Evolutionary conservation across 1,140 invertebrate species (phyloP), one percentile per base, ranked within the genome.

Genomic region (Drosophila teissieri): DNA sequence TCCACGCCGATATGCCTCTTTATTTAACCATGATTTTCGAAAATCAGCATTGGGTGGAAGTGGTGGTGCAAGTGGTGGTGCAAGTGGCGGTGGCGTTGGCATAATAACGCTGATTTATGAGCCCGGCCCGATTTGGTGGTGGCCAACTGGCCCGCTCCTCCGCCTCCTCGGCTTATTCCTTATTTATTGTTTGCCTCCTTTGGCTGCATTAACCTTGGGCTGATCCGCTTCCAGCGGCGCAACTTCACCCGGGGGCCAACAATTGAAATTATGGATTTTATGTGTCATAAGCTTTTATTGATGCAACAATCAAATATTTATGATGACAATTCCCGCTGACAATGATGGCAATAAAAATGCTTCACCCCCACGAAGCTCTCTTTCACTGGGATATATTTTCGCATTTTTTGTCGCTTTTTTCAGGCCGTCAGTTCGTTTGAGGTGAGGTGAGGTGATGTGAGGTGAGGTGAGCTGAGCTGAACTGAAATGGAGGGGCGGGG

Each of bases 181-280:
- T 76, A 68, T 76, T 76, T 76, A 76, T 76, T 40, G 73, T 44
- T 60, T 11, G 61, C 62, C 70, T 75, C 55, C 54, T 76, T 75
- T 51, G 70, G 45, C 63, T 49, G 72, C 73, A 75, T 75, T 75
- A 65, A 75, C 72, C 73, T 76, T 76, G 61, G 73, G 36, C 51
- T 69, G 51, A 70, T 70, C 67, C 51, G 64, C 48, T 56, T 69
- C 53, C 48, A 62, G 19, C 46, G 48, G 27, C 34, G 12, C 37
- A 37, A 4, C 17, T 42, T 40, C 58, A 24, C 74, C 82, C 68
- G 36, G 76, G 73, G 80, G 42, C 64, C 67, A 74, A 84, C 85
- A 88, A 88, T 88, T 88, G 84, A 88, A 90, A 88, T 88, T 88
- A 88, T 88, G 84, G 84, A 88, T 90, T 88, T 88, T 88, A 88